Evolutionary conservation across 1,140 invertebrate species (phyloP), one percentile per base, ranked within the genome.

Genomic region (Hestina assimilis): DNA sequence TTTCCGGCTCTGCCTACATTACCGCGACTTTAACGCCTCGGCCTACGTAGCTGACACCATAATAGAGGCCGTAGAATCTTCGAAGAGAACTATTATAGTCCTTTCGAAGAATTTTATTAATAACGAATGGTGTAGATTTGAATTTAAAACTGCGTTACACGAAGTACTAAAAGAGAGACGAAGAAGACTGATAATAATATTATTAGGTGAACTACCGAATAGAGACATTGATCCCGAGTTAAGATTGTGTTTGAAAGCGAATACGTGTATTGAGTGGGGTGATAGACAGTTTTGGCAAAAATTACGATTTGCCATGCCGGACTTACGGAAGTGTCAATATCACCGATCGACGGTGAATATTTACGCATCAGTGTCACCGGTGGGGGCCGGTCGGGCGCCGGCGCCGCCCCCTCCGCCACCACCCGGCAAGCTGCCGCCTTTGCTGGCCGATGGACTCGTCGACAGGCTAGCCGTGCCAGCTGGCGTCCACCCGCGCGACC

Each of bases 231-330:
- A 98, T 81, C 92, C 95, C 29, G 96, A 98, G 87, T 91, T 98
- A 59, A 90, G 95, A 60, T 92, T 96, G 66, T 96, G 96, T 89
- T 91, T 98, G 57, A 95, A 97, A 69, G 96, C 95, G 8, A 96
- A 95, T 89, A 96, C 96, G 79, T 95, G 93, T 89, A 93, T 98
- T 69, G 94, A 96, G 75, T 97, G 96, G 95, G 95, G 95, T 51
- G 96, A 98, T 89, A 94, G 95, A 78, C 92, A 95, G 70, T 98
- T 98, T 89, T 98, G 97, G 97, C 93, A 97, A 74, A 98, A 98
- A 87, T 90, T 99, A 42, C 92, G 95, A 69, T 97, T 96, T 72
- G 95, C 96, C 14, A 93, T 98, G 93, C 96, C 97, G 26, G 94
- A 95, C 72, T 91, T 93, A 43, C 88, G 90, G 72, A 89, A 90